Evolutionary conservation across 2,888 invertebrate genomes (phyloP).

Genomic region (Leptinotarsa juncta): DNA sequence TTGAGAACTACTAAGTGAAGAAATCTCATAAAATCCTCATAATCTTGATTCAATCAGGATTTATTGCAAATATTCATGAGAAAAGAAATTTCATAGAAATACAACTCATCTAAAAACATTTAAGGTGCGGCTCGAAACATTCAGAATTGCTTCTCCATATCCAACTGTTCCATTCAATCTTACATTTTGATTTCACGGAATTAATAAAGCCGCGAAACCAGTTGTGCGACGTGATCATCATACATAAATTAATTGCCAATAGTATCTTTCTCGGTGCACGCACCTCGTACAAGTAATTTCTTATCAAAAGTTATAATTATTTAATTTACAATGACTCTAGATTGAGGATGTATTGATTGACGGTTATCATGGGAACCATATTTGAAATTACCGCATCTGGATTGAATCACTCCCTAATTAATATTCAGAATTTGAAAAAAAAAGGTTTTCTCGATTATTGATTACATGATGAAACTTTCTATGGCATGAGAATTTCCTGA

Average conservation of each 20-base stretch:
- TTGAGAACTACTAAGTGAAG: neutral
- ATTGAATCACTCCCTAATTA: constrained; percentile 30
- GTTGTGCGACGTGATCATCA: constrained; percentile 49
- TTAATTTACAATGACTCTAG: constrained; percentile 52
- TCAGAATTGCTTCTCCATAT: constrained; percentile 22
- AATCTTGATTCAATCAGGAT: constrained; percentile 9
- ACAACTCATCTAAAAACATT: constrained; percentile 16
- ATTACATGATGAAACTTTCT: constrained; percentile 9
- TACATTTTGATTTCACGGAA: constrained; percentile 28
- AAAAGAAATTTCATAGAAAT: neutral
- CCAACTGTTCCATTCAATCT: constrained; percentile 21
- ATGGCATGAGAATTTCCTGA: constrained; percentile 17
- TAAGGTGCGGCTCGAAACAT: constrained; percentile 17
- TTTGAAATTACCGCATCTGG: constrained; percentile 39
- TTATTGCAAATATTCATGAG: constrained; percentile 21
- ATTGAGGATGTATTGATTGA: constrained; percentile 46
- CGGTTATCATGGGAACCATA: constrained; percentile 38
- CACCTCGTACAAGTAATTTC: constrained; percentile 51
- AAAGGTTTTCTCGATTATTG: constrained; percentile 7
- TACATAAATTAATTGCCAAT: constrained; percentile 51
- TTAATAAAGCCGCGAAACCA: constrained; percentile 47
- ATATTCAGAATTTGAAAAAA: constrained; percentile 12
- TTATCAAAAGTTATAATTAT: constrained; percentile 50
- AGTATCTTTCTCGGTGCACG: constrained; percentile 45
- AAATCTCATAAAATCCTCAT: constrained; percentile 11